Percentiles rank a stretch among this genome's conserved stretches.
These are phyloP conservation scores for Aphidoletes aphidimyza DNA, from an alignment of 2,888 invertebrate genomes.

Conservation along the genomic window DNA sequence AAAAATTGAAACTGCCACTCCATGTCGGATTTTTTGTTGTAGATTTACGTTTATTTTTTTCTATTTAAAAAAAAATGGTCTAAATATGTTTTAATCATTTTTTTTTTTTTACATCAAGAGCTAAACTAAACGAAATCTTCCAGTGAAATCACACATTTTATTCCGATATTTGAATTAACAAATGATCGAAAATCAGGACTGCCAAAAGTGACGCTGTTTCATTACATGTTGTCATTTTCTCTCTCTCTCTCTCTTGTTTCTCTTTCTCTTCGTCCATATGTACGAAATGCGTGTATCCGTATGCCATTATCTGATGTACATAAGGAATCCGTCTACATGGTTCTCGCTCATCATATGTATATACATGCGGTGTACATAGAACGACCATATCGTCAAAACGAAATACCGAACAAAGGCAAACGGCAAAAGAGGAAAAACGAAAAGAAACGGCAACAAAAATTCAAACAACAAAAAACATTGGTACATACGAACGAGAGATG, in stretches of 20 bases:
- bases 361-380: conserved; percentile 15
- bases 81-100: neutral
- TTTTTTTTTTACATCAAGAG: neutral
- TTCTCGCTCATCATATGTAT: neutral
- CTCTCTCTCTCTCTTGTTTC: too few relatives aligned
- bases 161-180: neutral
- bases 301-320: conserved; percentile 31
- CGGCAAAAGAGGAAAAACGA: neutral
- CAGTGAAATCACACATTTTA: too few relatives aligned
- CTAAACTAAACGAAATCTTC: too few relatives aligned
- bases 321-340: conserved; percentile 13
- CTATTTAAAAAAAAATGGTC: too few relatives aligned
- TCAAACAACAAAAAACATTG: neutral
- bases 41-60: neutral
- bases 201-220: neutral
- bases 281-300: conserved; percentile 20
- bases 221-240: conserved; percentile 5
- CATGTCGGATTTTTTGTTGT: neutral
- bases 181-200: neutral
- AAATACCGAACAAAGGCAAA: conserved; percentile 52
- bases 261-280: neutral
- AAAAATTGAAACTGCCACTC: neutral
- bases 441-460: conserved; percentile 45
- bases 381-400: neutral
- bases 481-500: too few relatives aligned